phyloP scores from a whole-genome alignment of 2,888 invertebrate genomes.

The Chrysolina americana region DNA sequence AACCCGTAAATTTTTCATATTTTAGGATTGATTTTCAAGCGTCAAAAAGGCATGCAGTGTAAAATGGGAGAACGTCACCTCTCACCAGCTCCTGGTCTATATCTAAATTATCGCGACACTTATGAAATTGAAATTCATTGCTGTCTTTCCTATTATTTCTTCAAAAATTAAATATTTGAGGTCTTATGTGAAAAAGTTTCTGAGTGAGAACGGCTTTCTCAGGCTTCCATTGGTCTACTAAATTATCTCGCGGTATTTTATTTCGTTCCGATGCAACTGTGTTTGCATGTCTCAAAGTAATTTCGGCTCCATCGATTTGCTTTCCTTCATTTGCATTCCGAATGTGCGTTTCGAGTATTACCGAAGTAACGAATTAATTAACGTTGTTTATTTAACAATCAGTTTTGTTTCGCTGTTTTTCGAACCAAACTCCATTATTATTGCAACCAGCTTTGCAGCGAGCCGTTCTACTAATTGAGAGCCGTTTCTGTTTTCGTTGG shows the following conservation, averaged over 20 bases:
- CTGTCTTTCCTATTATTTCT: too few species aligned
- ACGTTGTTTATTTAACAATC: constrained; percentile 21
- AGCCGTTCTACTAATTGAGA: background rate
- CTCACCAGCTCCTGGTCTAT: too few species aligned
- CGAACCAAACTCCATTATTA: background rate
- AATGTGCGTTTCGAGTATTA: background rate
- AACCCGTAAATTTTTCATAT: too few species aligned
- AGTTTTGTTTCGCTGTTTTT: background rate
- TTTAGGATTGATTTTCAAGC: too few species aligned
- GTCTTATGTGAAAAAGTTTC: too few species aligned
- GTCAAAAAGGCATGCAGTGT: too few species aligned
- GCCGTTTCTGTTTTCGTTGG: constrained; percentile 1
- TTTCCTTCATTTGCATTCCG: constrained; percentile 11
- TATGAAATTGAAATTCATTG: too few species aligned
- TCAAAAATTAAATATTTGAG: too few species aligned
- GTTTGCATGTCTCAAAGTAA: constrained; percentile 4
- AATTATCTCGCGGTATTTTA: background rate
- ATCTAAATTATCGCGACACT: too few species aligned
- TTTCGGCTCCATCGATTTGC: background rate
- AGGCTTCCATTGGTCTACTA: too few species aligned
- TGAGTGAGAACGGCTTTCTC: too few species aligned
- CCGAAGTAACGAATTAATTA: constrained; percentile 5
- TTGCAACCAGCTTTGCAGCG: background rate
- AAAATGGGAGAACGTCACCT: too few species aligned
- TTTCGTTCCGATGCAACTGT: background rate